Percentiles rank a stretch among this genome's conserved stretches.
Conservation (phyloP, 1,140 invertebrate species). For the Conus ventricosus region DNA sequence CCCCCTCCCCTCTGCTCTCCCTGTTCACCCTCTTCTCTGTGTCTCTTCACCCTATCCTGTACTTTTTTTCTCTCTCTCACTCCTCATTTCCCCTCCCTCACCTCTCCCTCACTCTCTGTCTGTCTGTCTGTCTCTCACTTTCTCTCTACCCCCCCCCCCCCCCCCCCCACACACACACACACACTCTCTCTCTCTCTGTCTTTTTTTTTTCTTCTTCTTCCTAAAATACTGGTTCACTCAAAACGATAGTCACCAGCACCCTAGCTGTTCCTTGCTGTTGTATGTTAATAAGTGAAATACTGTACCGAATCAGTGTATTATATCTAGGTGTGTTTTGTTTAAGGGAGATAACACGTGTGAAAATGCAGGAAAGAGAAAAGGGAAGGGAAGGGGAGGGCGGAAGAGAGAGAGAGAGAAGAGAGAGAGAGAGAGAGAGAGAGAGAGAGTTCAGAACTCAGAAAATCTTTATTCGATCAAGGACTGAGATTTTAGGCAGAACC, state of each 20-base stretch:
- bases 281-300: neutral
- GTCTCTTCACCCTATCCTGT: neutral
- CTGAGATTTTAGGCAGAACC: too few relatives aligned
- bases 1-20: neutral
- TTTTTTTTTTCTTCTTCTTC: neutral
- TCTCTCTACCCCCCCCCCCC: too few relatives aligned
- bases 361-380: neutral
- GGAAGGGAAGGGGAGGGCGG: neutral
- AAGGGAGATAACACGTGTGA: neutral
- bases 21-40: neutral
- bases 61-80: neutral
- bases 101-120: constrained; percentile 10
- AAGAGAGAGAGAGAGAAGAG: too few relatives aligned
- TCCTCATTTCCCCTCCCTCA: neutral
- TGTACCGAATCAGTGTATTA: too few relatives aligned
- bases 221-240: too few relatives aligned
- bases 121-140: constrained; percentile 7
- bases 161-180: too few relatives aligned
- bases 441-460: too few relatives aligned
- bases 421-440: too few relatives aligned
- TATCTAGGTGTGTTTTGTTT: neutral
- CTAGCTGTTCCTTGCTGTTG: neutral
- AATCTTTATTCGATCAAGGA: too few relatives aligned
- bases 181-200: neutral
- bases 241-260: too few relatives aligned